Evolutionary conservation across 1,140 invertebrate species (phyloP), one percentile per base, ranked within the genome.

Genomic region (Arion vulgaris): DNA sequence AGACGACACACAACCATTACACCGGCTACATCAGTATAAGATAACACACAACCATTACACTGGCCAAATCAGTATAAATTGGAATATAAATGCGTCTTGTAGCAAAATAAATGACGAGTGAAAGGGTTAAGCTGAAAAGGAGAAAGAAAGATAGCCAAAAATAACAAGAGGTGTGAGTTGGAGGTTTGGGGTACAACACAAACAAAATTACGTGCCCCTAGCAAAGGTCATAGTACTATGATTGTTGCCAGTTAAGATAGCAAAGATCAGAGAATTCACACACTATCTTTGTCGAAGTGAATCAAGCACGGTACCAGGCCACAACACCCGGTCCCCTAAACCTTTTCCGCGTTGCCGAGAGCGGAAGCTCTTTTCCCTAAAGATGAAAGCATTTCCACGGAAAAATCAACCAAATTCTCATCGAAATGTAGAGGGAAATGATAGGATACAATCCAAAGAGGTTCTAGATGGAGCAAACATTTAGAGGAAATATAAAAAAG

Each of bases 341-440:
- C 26, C 57, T 62, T 23, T 5, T 23, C 26, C 57, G 11, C 13
- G 11, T n/a, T n/a, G 57, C 26, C 5, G 5, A n/a, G 26, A 62
- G 26, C 5, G 26, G 57, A 19, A n/a, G 57, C 26, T 62, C 26
- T n/a, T 62, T 62, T 62, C 57, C 57, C 26, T 5, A n/a, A n/a
- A 74, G 72, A 74, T 74, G 72, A 74, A 74, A 74, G 72, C 15
- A 11, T 13, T 23, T 9, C n/a, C 36, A 34, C 72, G 72, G 72
- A 49, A 74, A 26, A 49, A 15, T 9, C 41, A 28, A 41, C 38
- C 38, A 26, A 41, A 45, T 28, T 36, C 41, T 45, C 72, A 41
- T 23, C 72, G 4, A 34, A 49, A 41, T 15, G 72, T 28, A 9
- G n/a, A 49, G 41, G 72, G 72, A 74, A 74, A 74, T 49, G 57